phyloP scores from a whole-genome alignment of 2,113 vertebrate species.

The Cnemophilus loriae region DNA sequence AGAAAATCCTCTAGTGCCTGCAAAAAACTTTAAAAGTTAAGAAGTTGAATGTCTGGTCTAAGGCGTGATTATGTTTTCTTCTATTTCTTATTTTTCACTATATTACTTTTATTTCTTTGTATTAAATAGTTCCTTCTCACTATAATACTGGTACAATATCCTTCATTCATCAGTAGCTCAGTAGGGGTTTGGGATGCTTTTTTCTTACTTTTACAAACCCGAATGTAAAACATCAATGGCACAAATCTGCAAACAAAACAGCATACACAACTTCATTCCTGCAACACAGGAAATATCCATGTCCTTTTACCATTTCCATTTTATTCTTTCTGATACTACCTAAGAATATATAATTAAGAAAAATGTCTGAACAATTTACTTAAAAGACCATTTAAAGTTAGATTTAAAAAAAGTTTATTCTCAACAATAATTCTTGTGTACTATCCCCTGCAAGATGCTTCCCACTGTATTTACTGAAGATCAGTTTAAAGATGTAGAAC shows the following conservation, averaged over 20 bases:
- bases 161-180: neutral
- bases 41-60: neutral
- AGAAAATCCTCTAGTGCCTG: conserved; percentile 81
- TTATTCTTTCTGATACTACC: neutral
- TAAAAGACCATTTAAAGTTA: neutral
- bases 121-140: neutral
- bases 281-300: neutral
- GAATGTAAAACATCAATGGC: neutral
- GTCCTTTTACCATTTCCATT: neutral
- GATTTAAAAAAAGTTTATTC: neutral
- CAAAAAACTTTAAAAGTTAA: neutral
- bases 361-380: neutral
- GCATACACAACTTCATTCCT: neutral
- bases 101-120: neutral
- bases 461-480: neutral
- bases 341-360: neutral
- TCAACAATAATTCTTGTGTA: neutral
- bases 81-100: neutral
- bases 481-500: neutral
- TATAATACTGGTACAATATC: neutral
- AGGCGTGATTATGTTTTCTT: neutral
- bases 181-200: neutral
- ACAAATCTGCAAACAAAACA: neutral
- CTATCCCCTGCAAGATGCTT: neutral
- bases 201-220: neutral